Base-by-base conservation (phyloP, 2,888 invertebrate genomes). In the Spodoptera picta region DNA sequence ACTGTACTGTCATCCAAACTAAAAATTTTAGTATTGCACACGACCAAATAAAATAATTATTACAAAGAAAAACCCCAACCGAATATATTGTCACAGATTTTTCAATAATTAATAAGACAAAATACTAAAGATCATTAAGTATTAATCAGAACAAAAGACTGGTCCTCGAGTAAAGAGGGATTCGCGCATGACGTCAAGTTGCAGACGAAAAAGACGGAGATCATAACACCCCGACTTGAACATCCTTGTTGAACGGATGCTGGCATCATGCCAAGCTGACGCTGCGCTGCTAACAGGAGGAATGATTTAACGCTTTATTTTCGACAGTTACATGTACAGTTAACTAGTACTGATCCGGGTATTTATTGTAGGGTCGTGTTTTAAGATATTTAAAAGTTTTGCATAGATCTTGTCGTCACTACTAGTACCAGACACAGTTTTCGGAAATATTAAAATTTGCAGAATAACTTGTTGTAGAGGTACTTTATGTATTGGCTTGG, bases 281-380 rank as follows among this genome's bases (percentile, higher is more conserved):
- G 57, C 51, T 65, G 61, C 62, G 57, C 51, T 65, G 61, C 62
- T 46, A 56, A 61, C 67, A 67, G 56, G 61, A 69, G 69, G 67
- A 70, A 80, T 79, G 68, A 77, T 75, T 75, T 77, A 80, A 80
- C 58, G 73, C 65, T 73, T 77, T 80, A 80, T 79, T 79, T 78
- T 73, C 53, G 69, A 70, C 66, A 75, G 63, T 65, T 65, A 61
- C 69, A 47, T 74, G 45, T 67, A 44, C 14, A 11, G 42, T 68
- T 60, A 47, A 74, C 69, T 50, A 53, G 48, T 48, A 43, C 45
- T 65, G 51, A 43, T 11, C 44, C 24, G 23, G 45, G 48, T 55
- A 12, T 1, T 23, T 55, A 12, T 1, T 23, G 23, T 47, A 47
- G 24, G 46, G 41, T 31, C 24, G 48, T 55, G 59, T 60, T 60